These are phyloP conservation scores for Serranochromis macrocephalus DNA, from an alignment of 2,113 vertebrate species.

Conservation along the genomic window DNA sequence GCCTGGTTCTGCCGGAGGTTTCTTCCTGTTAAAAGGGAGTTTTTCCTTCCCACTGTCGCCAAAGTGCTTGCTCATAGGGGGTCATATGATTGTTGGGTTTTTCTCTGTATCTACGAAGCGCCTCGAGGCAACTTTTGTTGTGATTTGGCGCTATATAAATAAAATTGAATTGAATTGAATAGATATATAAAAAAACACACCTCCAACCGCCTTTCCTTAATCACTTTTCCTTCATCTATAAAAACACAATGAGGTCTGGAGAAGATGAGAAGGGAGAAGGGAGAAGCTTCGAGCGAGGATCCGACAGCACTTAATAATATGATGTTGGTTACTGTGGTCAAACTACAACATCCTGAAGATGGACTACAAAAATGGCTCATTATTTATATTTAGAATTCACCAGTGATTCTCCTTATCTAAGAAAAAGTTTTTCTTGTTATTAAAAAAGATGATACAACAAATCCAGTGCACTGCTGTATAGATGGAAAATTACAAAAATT, in stretches of 20 bases:
- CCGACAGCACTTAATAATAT: background rate
- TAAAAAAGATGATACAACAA: background rate
- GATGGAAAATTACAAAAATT: background rate
- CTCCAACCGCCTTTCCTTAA: background rate
- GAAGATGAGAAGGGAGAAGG: background rate
- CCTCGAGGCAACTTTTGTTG: background rate
- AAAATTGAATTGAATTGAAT: background rate
- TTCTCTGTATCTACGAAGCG: rapidly evolving
- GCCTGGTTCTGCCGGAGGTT: rapidly evolving
- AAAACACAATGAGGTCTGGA: background rate
- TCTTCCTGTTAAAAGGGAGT: background rate
- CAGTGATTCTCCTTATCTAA: background rate
- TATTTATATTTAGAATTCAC: background rate
- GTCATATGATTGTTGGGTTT: background rate
- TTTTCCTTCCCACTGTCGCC: background rate
- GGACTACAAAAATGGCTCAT: background rate
- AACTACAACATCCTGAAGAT: background rate
- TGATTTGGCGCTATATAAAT: background rate
- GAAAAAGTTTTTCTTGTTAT: background rate
- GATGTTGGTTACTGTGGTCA: background rate
- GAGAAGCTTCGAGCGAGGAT: background rate
- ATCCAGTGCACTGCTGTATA: background rate
- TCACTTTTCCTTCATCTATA: background rate
- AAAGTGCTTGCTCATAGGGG: background rate
- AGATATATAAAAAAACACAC: background rate